Conservation (phyloP, 1,140 invertebrate genomes). For the Drosophila gunungcola region DNA sequence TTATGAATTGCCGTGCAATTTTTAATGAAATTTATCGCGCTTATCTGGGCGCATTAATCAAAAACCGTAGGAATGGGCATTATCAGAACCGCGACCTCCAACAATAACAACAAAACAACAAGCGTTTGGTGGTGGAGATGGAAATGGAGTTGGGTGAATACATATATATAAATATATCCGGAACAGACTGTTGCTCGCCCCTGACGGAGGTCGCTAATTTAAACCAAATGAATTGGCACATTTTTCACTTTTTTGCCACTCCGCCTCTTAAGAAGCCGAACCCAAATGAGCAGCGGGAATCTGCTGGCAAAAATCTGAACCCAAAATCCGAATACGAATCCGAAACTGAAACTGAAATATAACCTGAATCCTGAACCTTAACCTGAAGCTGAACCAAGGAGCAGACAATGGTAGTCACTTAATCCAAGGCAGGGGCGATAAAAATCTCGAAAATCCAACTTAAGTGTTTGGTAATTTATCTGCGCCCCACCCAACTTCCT, state of each 20-base stretch:
- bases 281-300: conserved; percentile 64
- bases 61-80: conserved; percentile 47
- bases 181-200: conserved; percentile 71
- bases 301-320: conserved; percentile 26
- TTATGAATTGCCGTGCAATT: conserved; percentile 83
- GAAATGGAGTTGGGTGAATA: conserved; percentile 8
- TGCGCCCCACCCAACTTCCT: conserved; percentile 44
- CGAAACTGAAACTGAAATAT: conserved; percentile 15
- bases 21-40: conserved; percentile 84
- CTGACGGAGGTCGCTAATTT: conserved; percentile 81
- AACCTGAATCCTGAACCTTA: conserved; percentile 19
- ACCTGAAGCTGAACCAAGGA: conserved; percentile 18
- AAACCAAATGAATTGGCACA: conserved; percentile 85
- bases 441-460: conserved; percentile 85
- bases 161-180: conserved; percentile 15
- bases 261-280: neutral
- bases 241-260: conserved; percentile 79
- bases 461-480: conserved; percentile 85
- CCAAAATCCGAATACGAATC: conserved; percentile 30
- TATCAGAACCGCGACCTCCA: conserved; percentile 60
- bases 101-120: conserved; percentile 25
- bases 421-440: conserved; percentile 79
- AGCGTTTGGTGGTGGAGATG: neutral
- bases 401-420: conserved; percentile 71
- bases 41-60: conserved; percentile 80